Evolutionary conservation across 2,797 vertebrate species (phyloP), one percentile per base, ranked within the genome.

Genomic region (Myoxocephalus aenaeus): DNA sequence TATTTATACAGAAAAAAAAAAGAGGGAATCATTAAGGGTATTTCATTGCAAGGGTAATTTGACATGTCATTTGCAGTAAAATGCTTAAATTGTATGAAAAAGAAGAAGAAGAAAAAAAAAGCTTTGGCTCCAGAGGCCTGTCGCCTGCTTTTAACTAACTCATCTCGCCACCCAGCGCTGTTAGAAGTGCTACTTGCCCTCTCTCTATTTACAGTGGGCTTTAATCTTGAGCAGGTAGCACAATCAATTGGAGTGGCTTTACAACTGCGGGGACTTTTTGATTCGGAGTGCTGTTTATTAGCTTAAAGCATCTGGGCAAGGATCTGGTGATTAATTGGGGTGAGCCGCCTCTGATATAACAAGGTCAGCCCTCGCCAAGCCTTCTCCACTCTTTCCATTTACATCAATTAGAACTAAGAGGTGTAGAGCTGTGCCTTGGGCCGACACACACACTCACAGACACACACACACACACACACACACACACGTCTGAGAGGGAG

Each of bases 271-370:
- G 90, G 84, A 89, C 80, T 90, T 92, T 94, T 91, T 92, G 85
- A 84, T 93, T 95, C 86, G 69, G 86, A 89, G 86, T 87, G 89
- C 91, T 93, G 91, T 95, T 95, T 95, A 97, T 96, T 97, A 97
- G 95, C 95, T 96, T 95, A 88, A 93, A 96, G 95, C 94, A 95
- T 96, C 95, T 96, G 94, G 95, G 86, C 67, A 75, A 73, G 94
- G 92, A 96, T 96, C 93, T 89, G 95, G 93, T 97, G 96, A 97
- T 97, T 97, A 97, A 97, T 97, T 97, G 96, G 95, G 96, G 96
- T 97, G 95, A 97, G 94, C 85, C 87, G 90, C 94, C 94, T 94
- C 91, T 69, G 86, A 92, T 94, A 96, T 95, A 96, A 96, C 94
- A 96, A 96, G 96, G 97, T 97, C 97, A 96, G 89, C 90, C 93